Base-by-base conservation (phyloP, 2,888 invertebrate species). In the Amiota communis region DNA sequence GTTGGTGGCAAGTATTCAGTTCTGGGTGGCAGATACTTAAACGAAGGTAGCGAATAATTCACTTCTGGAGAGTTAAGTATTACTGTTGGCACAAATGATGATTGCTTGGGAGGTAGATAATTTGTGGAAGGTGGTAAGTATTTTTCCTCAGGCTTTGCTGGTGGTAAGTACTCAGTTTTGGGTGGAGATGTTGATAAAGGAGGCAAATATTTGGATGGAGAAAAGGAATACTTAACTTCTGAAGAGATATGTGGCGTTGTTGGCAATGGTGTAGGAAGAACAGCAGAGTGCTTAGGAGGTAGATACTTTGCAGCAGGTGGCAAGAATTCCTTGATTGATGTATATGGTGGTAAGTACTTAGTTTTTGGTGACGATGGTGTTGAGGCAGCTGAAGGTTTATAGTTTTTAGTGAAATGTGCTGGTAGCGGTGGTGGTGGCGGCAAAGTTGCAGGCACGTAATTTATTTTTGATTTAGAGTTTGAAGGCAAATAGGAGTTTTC, bases 121-220 rank as follows among this genome's bases (percentile, higher is more conserved):
- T 57, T 46, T 12, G 59, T 1, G 59, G 73, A 74, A 1, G 78
- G 73, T 11, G n/a, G 64, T 13, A 3, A 23, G 3, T 23, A 23
- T 36, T 36, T 36, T 36, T 36, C 36, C 36, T 36, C 36, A 36
- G 6, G 2, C 36, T 36, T 2, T 4, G 64, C 10, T 64, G 64
- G 48, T n/a, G 64, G 48, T 48, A 48, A 47, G 47, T 64, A 64
- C 9, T 8, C 64, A 46, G 15, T 47, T 12, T 12, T n/a, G 3
- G 68, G 6, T 68, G 56, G 20, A 36, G 70, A 59, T n/a, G 48
- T 48, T 47, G 47, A 13, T 13, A 20, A 61, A 11, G 17, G 17
- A 23, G 20, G 10, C 10, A 69, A 51, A 56, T 69, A 69, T 6
- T 36, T 6, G 3, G 36, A 6, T 36, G 36, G 6, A 36, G 36